Evolutionary conservation across 2,888 invertebrate species (phyloP), one percentile per base, ranked within the genome.

Genomic region (Phanerotoma sp.): DNA sequence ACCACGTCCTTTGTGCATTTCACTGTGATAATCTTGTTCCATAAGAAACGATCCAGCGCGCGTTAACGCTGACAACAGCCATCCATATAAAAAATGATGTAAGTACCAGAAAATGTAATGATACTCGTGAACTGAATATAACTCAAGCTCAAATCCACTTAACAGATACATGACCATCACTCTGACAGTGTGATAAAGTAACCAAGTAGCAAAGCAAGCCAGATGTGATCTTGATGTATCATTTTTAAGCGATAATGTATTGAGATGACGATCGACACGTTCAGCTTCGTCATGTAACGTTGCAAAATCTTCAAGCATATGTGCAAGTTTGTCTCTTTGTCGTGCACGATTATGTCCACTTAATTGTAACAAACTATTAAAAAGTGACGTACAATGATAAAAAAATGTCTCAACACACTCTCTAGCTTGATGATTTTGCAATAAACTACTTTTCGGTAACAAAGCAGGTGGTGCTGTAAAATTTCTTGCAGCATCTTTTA

Each of bases 101-200:
- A 97, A 81, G 78, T 96, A 95, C 95, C 95, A 96, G 78, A 90
- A 98, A 65, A 97, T 91, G 74, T 96, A 96, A 68, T 95, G 89
- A 78, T 93, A 97, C 79, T 99, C 98, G 75, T 97, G 96, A 20
- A 91, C 88, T 55, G 95, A 93, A 79, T 97, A 98, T 28, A 99
- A 80, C 77, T 98, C 96, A 51, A 98, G 82, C 74, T 97, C 96
- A 68, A 99, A 91, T 1, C 97, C 97, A 18, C 95, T 89, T 65
- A 97, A 83, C 32, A 96, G 82, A 77, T 95, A 97, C 73, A 94
- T 89, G 67, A 95, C 89, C 94, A 97, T 96, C 28, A 94, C 87
- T 40, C 90, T 81, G 45, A 96, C 82, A 41, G 95, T 93, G 77
- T 97, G 95, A 79, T 96, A 96, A 60, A 98, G 82, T 33, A 96